These are phyloP conservation scores for Sebastes dallii DNA, from an alignment of 2,797 vertebrate genomes.

Conservation along the genomic window DNA sequence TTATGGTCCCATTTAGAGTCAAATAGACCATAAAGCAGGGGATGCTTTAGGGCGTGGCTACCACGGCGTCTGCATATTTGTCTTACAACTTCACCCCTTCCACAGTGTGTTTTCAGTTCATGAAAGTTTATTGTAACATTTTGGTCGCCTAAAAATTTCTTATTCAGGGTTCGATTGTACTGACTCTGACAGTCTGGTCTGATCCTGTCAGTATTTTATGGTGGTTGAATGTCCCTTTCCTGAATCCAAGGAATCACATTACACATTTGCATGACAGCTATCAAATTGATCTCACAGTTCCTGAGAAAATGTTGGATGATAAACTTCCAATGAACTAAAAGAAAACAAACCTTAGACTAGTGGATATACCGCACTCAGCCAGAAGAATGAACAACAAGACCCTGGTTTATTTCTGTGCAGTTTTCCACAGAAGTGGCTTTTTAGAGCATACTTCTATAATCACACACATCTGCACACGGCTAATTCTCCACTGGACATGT, in stretches of 20 bases:
- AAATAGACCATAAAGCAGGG: too few species aligned
- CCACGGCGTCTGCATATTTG: too few species aligned
- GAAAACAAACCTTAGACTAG: neutral
- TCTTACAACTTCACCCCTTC: too few species aligned
- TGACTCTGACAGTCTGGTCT: neutral
- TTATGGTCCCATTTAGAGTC: too few species aligned
- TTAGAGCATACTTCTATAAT: neutral
- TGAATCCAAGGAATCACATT: neutral
- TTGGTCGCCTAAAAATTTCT: too few species aligned
- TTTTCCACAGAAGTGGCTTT: neutral
- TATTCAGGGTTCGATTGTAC: too few species aligned
- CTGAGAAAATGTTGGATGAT: neutral
- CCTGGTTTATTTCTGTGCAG: neutral
- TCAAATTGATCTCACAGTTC: neutral
- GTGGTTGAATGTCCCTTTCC: neutral
- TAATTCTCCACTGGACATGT: neutral
- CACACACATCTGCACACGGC: neutral
- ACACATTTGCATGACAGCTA: neutral
- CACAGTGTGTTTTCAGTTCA: too few species aligned
- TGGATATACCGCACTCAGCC: neutral
- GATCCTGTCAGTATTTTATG: neutral
- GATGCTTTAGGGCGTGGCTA: too few species aligned
- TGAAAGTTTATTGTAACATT: too few species aligned
- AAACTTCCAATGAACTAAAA: neutral
- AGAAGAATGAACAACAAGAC: neutral